These are phyloP conservation scores for Cotesia typhae DNA, from an alignment of 1,140 invertebrate genomes.

Conservation along the genomic window DNA sequence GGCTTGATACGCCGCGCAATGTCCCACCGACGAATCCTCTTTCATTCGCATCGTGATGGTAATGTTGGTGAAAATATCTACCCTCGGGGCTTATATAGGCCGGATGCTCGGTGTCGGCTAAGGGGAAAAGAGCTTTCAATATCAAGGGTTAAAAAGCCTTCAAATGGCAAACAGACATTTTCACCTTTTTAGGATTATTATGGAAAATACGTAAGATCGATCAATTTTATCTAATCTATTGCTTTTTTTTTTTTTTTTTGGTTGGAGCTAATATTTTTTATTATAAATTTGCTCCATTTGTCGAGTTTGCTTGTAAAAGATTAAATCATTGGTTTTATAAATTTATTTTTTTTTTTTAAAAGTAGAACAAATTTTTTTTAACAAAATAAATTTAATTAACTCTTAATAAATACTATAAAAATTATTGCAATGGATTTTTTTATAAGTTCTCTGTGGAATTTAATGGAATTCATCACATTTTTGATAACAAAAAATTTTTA, in stretches of 20 bases:
- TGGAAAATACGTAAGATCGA: neutral
- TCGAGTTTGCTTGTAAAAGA: too few relatives aligned
- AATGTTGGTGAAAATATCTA: neutral
- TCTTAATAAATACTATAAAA: too few relatives aligned
- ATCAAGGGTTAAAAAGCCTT: conserved; percentile 36
- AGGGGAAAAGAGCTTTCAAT: conserved; percentile 19
- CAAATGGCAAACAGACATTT: conserved; percentile 24
- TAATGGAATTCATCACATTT: too few relatives aligned
- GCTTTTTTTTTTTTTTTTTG: neutral
- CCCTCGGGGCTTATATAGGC: conserved; percentile 17
- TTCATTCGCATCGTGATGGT: conserved; percentile 25
- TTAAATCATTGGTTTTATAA: too few relatives aligned
- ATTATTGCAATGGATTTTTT: too few relatives aligned
- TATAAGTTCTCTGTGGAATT: too few relatives aligned
- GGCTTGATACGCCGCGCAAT: conserved; percentile 37
- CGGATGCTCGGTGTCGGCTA: neutral
- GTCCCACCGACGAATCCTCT: conserved; percentile 40
- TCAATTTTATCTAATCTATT: neutral
- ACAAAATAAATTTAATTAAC: too few relatives aligned
- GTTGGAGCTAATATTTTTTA: too few relatives aligned
- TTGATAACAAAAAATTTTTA: too few relatives aligned
- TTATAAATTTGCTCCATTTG: too few relatives aligned
- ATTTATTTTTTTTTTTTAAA: too few relatives aligned
- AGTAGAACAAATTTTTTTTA: too few relatives aligned
- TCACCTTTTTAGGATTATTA: neutral